Conservation (phyloP, 2,113 vertebrate species). For the Pedetes capensis region DNA sequence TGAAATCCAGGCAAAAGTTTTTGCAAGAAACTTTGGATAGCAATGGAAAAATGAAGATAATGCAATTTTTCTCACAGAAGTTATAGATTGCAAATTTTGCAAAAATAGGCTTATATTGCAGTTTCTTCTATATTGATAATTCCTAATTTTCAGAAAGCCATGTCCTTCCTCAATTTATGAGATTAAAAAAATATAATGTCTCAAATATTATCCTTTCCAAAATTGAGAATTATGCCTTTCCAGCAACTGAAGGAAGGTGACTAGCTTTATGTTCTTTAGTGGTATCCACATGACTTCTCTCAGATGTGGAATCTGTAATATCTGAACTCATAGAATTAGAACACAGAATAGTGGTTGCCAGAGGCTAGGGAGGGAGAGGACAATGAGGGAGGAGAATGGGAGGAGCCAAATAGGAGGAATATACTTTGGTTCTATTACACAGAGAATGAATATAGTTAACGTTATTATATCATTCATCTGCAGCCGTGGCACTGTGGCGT, state of each 20-base stretch:
- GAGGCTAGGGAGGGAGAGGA: neutral
- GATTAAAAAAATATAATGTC: neutral
- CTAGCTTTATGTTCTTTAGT: neutral
- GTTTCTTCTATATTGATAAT: neutral
- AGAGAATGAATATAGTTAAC: neutral
- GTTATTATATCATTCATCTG: neutral
- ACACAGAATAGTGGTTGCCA: neutral
- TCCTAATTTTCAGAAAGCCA: constrained; percentile 3
- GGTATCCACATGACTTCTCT: neutral
- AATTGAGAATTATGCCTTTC: neutral
- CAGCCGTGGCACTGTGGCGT: too few relatives aligned
- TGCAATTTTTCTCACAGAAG: neutral
- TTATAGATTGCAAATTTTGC: neutral
- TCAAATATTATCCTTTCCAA: neutral
- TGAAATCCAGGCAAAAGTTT: neutral
- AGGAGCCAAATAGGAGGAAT: neutral
- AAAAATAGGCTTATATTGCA: neutral
- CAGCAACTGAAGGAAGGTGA: neutral
- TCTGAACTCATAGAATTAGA: neutral
- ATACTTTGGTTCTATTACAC: neutral
- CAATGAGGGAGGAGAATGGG: neutral
- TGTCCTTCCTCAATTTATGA: neutral
- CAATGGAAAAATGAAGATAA: too few relatives aligned
- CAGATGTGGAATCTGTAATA: neutral
- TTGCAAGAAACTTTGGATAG: neutral